phyloP scores from a whole-genome alignment of 2,888 invertebrate genomes.

The Dicranocentrus wangi region DNA sequence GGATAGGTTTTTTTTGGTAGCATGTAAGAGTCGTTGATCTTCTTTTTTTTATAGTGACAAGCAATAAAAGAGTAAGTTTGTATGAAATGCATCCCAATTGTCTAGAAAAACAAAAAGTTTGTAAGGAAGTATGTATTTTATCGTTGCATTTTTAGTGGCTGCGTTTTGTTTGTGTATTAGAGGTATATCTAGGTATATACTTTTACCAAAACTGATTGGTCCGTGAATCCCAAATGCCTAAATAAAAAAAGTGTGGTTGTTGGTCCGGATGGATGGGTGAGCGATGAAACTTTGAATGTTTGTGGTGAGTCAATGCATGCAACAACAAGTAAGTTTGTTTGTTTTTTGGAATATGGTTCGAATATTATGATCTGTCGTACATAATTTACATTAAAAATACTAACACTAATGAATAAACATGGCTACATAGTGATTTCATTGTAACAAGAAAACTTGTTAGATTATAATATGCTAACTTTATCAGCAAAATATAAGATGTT shows the following conservation, averaged over 20 bases:
- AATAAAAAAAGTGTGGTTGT: constrained; percentile 15
- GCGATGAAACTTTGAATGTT: not conserved
- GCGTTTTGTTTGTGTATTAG: not conserved
- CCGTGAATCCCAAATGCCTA: constrained; percentile 63
- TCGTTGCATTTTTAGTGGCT: constrained; percentile 5
- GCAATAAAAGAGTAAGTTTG: not conserved
- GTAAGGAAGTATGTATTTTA: not conserved
- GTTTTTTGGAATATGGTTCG: too few species aligned
- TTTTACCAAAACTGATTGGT: constrained; percentile 46
- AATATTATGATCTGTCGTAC: too few species aligned
- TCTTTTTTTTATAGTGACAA: constrained; percentile 19
- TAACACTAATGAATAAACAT: too few species aligned
- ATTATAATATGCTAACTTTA: too few species aligned
- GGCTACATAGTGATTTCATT: too few species aligned
- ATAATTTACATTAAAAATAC: too few species aligned
- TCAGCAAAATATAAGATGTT: too few species aligned
- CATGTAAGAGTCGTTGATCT: constrained; percentile 18
- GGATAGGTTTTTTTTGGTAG: constrained; percentile 31
- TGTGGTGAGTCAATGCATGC: not conserved
- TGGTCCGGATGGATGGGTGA: not conserved
- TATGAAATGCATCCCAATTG: not conserved
- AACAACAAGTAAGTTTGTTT: not conserved
- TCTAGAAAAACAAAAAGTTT: constrained; percentile 4
- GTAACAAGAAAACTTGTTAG: too few species aligned
- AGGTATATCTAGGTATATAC: not conserved